A percentile compares a stretch with the other conserved stretches of the same genome.
These are phyloP conservation scores for Halictus quadricinctus DNA, from an alignment of 2,888 invertebrate genomes.

Conservation along the genomic window DNA sequence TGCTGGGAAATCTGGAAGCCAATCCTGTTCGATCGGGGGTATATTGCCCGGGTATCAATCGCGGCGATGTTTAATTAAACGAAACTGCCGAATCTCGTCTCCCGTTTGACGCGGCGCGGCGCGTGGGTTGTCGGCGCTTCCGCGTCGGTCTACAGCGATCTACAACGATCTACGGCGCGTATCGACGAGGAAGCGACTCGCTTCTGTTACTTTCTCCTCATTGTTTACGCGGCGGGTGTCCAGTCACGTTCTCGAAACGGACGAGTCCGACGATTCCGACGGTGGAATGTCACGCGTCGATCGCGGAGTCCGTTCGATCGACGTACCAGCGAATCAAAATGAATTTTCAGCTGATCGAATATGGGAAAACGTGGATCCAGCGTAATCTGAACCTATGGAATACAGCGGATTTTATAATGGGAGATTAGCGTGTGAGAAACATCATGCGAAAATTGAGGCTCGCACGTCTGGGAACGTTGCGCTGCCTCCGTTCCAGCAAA, in stretches of 20 bases:
- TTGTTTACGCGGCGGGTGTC: constrained; percentile 39
- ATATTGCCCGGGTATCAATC: neutral
- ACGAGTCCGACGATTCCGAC: neutral
- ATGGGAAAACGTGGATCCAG: neutral
- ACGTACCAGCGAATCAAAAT: neutral
- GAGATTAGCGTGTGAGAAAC: neutral
- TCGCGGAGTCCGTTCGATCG: constrained; percentile 13
- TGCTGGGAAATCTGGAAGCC: neutral
- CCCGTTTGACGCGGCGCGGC: neutral
- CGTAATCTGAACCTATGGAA: neutral
- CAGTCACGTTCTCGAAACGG: constrained; percentile 12
- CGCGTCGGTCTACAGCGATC: neutral
- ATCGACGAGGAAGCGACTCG: constrained; percentile 1
- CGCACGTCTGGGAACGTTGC: constrained; percentile 50
- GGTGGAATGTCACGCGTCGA: constrained; percentile 1
- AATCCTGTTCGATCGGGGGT: neutral
- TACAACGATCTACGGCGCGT: neutral
- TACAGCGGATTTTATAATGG: neutral
- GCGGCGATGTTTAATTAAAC: constrained; percentile 15
- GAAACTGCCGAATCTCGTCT: neutral
- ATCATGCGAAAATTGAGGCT: constrained; percentile 48
- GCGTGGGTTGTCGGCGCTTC: neutral
- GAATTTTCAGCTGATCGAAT: neutral
- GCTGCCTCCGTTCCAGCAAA: constrained; percentile 43
- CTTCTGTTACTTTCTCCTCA: constrained; percentile 52